Percentiles rank a stretch among this genome's conserved stretches.
phyloP scores from a whole-genome alignment of 2,888 invertebrate genomes.

The Auanema sp. region DNA sequence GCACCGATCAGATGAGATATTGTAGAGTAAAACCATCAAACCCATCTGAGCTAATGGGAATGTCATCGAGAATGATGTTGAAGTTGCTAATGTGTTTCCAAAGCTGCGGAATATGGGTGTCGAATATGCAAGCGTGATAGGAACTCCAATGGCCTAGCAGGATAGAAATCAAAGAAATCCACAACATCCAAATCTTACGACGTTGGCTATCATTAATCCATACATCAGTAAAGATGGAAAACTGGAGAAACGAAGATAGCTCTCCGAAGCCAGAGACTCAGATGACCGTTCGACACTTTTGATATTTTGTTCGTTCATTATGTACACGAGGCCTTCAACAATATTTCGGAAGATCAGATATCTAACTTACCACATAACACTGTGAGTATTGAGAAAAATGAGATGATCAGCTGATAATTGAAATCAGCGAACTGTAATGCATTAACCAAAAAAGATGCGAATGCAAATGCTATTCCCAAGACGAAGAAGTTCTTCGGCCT shows the following conservation, averaged over 20 bases:
- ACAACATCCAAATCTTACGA: constrained; percentile 15
- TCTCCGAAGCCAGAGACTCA: background rate
- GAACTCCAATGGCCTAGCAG: constrained; percentile 45
- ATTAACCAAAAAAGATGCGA: constrained; percentile 17
- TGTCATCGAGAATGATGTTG: constrained; percentile 19
- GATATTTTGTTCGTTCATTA: background rate
- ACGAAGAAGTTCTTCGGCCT: constrained; percentile 21
- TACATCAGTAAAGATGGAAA: constrained; percentile 18
- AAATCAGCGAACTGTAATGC: constrained; percentile 17
- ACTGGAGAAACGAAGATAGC: background rate
- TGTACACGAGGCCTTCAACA: background rate
- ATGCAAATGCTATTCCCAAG: constrained; percentile 19
- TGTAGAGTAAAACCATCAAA: constrained; percentile 26
- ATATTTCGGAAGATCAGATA: background rate
- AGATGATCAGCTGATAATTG: constrained; percentile 6
- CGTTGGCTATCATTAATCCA: constrained; percentile 30
- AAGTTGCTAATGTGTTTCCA: constrained; percentile 7
- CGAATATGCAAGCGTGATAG: constrained; percentile 40
- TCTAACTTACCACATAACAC: background rate
- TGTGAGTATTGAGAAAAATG: constrained; percentile 2
- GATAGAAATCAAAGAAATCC: background rate
- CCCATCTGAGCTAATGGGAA: constrained; percentile 24
- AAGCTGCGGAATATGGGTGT: constrained; percentile 22
- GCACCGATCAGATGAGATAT: constrained; percentile 12
- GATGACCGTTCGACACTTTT: background rate